phyloP scores from a whole-genome alignment of 1,140 invertebrate species.

The Zaprionus taronus region DNA sequence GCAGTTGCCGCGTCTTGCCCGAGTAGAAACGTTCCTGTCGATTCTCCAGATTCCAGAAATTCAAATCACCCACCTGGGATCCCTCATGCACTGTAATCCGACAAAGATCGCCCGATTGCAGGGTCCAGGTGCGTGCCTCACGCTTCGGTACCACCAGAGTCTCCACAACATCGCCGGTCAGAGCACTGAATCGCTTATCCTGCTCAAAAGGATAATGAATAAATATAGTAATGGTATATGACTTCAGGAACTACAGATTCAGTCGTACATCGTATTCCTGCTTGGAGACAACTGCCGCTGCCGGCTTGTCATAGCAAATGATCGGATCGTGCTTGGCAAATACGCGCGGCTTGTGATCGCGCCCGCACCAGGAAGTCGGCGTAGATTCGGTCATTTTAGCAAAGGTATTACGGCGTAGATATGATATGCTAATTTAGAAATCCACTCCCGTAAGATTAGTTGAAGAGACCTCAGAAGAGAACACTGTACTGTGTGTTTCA shows the following conservation, averaged over 20 bases:
- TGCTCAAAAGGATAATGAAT: conserved; percentile 7
- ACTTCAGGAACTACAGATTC: neutral
- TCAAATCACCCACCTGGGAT: conserved; percentile 85
- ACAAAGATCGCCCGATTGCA: conserved; percentile 83
- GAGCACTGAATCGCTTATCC: conserved; percentile 69
- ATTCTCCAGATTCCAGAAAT: conserved; percentile 85
- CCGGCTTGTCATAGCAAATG: conserved; percentile 84
- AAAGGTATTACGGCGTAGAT: neutral
- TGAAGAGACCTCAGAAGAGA: neutral
- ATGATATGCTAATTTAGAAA: conserved; percentile 8
- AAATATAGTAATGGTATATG: neutral
- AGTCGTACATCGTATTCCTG: conserved; percentile 74
- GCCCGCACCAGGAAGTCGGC: conserved; percentile 60
- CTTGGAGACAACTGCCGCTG: conserved; percentile 70
- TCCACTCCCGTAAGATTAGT: neutral
- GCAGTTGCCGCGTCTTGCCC: conserved; percentile 85
- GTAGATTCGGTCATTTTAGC: conserved; percentile 41
- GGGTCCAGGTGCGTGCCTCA: conserved; percentile 82
- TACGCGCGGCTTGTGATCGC: conserved; percentile 57
- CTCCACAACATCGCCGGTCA: conserved; percentile 71
- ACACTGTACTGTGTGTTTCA: neutral
- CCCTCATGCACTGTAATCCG: conserved; percentile 84
- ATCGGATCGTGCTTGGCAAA: conserved; percentile 68
- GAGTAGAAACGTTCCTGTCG: conserved; percentile 85
- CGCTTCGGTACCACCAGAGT: conserved; percentile 82